phyloP scores from a whole-genome alignment of 2,113 vertebrate species.

The Aleadryas rufinucha region DNA sequence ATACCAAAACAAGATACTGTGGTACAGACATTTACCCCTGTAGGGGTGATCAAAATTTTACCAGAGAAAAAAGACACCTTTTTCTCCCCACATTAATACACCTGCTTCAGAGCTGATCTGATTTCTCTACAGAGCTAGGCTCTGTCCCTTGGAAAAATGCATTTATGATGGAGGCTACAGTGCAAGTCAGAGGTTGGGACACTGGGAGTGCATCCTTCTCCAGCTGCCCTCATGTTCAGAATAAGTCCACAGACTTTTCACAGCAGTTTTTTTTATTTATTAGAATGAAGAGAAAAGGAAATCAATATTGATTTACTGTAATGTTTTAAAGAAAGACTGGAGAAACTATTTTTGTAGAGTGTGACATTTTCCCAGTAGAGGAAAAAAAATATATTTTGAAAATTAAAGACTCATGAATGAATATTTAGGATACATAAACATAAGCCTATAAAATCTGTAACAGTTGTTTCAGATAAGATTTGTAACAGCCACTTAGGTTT shows the following conservation, averaged over 20 bases:
- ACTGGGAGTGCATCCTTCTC: not conserved
- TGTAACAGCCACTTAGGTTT: not conserved
- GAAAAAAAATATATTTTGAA: slow-evolving; percentile 62
- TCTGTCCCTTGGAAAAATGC: not conserved
- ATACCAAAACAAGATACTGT: not conserved
- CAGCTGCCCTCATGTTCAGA: not conserved
- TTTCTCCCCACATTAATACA: not conserved
- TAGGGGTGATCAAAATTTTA: not conserved
- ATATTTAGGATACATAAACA: slow-evolving; percentile 44
- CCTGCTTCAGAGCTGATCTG: not conserved
- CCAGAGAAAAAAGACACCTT: not conserved
- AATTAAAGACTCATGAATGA: slow-evolving; percentile 66
- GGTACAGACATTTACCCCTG: not conserved
- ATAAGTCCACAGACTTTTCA: not conserved
- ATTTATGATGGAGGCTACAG: not conserved
- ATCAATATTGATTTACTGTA: not conserved
- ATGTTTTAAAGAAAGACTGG: slow-evolving; percentile 43
- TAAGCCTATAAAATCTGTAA: not conserved
- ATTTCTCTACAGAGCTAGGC: not conserved
- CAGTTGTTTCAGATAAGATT: not conserved
- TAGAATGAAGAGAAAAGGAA: not conserved
- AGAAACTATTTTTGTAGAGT: slow-evolving; percentile 55
- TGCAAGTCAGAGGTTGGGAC: not conserved
- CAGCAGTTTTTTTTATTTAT: not conserved
- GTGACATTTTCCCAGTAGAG: slow-evolving; percentile 51